These are phyloP conservation scores for Pachycephala philippinensis DNA, from an alignment of 2,113 vertebrate species.

Conservation along the genomic window DNA sequence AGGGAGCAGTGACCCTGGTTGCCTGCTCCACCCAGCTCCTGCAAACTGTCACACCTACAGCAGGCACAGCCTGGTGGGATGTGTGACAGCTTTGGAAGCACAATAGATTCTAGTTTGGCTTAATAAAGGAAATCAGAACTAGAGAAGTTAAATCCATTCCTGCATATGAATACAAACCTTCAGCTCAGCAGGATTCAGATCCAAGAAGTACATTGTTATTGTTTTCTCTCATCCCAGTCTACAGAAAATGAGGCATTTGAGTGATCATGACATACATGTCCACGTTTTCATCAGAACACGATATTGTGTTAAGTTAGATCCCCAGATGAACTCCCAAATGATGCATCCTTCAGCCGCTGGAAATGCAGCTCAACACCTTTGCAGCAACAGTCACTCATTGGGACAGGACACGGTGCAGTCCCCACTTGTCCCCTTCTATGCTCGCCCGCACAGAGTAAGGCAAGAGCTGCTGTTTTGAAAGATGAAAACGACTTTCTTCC, in stretches of 20 bases:
- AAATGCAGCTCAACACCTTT: neutral
- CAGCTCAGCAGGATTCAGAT: neutral
- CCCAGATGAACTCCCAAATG: neutral
- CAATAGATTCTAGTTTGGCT: neutral
- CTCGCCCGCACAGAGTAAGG: neutral
- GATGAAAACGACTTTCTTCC: neutral
- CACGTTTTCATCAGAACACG: neutral
- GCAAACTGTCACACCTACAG: neutral
- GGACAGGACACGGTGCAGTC: neutral
- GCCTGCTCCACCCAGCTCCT: conserved; percentile 14
- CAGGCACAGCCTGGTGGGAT: neutral
- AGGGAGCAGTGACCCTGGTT: neutral
- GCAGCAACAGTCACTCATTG: neutral
- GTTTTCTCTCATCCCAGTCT: neutral
- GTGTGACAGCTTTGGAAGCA: neutral
- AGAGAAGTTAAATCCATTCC: neutral
- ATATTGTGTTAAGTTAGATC: neutral
- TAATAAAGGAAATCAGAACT: neutral
- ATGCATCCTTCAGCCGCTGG: neutral
- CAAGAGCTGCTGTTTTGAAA: neutral
- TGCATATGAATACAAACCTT: neutral
- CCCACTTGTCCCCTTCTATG: neutral
- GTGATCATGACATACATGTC: neutral
- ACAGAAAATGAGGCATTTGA: neutral
- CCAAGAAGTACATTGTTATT: neutral